phyloP scores from a whole-genome alignment of 2,113 vertebrate species.

The Nematolebias whitei region DNA sequence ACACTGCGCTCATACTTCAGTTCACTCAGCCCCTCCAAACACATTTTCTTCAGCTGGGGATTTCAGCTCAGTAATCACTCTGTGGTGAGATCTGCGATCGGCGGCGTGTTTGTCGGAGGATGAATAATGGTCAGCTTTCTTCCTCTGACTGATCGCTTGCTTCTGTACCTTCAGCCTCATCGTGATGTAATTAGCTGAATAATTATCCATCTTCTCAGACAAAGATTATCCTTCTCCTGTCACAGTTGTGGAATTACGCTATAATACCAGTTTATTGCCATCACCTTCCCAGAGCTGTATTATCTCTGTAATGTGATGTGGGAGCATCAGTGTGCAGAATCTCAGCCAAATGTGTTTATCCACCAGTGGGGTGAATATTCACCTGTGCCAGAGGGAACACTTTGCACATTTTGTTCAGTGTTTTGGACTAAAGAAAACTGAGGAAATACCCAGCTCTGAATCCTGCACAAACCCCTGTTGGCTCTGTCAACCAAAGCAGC shows the following conservation, averaged over 20 bases:
- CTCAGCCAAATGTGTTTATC: slow-evolving; percentile 45
- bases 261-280: slow-evolving; percentile 9
- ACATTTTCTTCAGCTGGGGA: slow-evolving; percentile 46
- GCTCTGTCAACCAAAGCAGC: slow-evolving; percentile 40
- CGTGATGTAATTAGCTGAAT: slow-evolving; percentile 61
- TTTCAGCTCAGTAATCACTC: slow-evolving; percentile 20
- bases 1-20: slow-evolving; percentile 30
- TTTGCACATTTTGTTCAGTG: slow-evolving; percentile 44
- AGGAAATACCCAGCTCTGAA: slow-evolving; percentile 30
- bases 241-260: slow-evolving; percentile 18
- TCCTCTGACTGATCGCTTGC: slow-evolving; percentile 5
- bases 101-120: slow-evolving; percentile 20
- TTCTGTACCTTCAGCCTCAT: slow-evolving; percentile 7
- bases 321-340: slow-evolving; percentile 19
- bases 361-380: slow-evolving; percentile 49
- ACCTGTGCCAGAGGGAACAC: slow-evolving; percentile 42
- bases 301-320: slow-evolving; percentile 24
- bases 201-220: slow-evolving; percentile 50
- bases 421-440: slow-evolving; percentile 55
- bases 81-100: slow-evolving; percentile 14
- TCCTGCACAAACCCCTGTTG: slow-evolving; percentile 41
- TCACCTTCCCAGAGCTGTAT: slow-evolving; percentile 16
- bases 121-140: slow-evolving; percentile 37
- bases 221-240: slow-evolving; percentile 24
- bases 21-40: slow-evolving; percentile 47